phyloP scores from a whole-genome alignment of 2,888 invertebrate genomes.

The Drosophila anomelani region DNA sequence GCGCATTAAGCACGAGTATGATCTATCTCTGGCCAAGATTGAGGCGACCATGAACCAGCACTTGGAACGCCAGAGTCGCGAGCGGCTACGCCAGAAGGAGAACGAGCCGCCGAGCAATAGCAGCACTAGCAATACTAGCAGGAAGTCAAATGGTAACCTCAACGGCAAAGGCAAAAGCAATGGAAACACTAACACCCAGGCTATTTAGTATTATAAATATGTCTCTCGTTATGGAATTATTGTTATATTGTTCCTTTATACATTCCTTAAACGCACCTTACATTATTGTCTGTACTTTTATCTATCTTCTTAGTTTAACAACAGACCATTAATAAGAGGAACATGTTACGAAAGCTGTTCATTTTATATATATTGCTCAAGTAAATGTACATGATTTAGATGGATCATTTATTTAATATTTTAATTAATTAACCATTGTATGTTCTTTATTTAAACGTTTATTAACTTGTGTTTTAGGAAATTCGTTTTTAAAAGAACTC shows the following conservation, averaged over 20 bases:
- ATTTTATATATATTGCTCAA: neutral
- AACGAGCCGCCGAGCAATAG: constrained; percentile 62
- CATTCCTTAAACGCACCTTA: neutral
- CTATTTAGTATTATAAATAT: neutral
- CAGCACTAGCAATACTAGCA: neutral
- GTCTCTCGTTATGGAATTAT: constrained; percentile 10
- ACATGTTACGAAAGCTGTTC: neutral
- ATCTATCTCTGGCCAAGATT: constrained; percentile 76
- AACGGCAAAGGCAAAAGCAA: constrained; percentile 1
- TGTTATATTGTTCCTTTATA: neutral
- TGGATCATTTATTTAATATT: neutral
- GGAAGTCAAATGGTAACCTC: constrained; percentile 1
- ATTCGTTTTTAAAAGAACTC: neutral
- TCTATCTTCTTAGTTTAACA: neutral
- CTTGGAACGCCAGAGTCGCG: constrained; percentile 72
- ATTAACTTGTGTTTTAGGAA: neutral
- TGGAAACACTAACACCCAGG: neutral
- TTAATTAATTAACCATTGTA: neutral
- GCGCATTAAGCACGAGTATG: constrained; percentile 87
- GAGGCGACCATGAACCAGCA: constrained; percentile 76
- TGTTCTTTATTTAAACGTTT: neutral
- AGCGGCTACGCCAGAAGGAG: constrained; percentile 60
- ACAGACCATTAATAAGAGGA: neutral
- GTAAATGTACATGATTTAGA: neutral
- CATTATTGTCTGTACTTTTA: neutral